These are phyloP conservation scores for Oophaga sylvatica DNA, from an alignment of 2,797 vertebrate species.

Conservation along the genomic window DNA sequence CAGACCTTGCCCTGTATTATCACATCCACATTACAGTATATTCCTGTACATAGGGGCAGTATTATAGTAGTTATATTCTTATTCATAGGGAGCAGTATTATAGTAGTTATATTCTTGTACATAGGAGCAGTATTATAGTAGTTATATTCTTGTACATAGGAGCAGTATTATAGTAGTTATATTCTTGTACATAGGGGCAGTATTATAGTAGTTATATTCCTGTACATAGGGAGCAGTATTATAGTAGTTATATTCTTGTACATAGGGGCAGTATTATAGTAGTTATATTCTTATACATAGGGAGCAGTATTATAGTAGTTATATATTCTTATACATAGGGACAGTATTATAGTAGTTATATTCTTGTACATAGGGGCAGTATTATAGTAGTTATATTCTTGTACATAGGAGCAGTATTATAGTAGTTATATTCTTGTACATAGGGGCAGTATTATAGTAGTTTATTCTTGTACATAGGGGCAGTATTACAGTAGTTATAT, in stretches of 20 bases:
- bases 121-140: background rate
- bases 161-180: background rate
- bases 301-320: too few species aligned
- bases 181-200: background rate
- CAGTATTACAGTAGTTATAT: too few species aligned
- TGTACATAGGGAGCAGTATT: background rate
- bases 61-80: slow-evolving; percentile 3
- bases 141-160: slow-evolving; percentile 2
- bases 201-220: slow-evolving; percentile 3
- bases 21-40: background rate
- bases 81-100: background rate
- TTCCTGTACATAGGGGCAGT: background rate
- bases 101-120: background rate
- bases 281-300: too few species aligned
- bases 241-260: slow-evolving; percentile 2
- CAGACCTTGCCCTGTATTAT: background rate
- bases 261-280: background rate
- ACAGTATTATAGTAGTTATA: too few species aligned
- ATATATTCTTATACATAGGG: too few species aligned
- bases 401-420: too few species aligned
- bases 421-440: too few species aligned
- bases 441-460: too few species aligned
- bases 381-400: too few species aligned
- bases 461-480: too few species aligned
- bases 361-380: too few species aligned